These are phyloP conservation scores for Emydoidea blandingii DNA, from an alignment of 2,797 vertebrate species.

Conservation along the genomic window DNA sequence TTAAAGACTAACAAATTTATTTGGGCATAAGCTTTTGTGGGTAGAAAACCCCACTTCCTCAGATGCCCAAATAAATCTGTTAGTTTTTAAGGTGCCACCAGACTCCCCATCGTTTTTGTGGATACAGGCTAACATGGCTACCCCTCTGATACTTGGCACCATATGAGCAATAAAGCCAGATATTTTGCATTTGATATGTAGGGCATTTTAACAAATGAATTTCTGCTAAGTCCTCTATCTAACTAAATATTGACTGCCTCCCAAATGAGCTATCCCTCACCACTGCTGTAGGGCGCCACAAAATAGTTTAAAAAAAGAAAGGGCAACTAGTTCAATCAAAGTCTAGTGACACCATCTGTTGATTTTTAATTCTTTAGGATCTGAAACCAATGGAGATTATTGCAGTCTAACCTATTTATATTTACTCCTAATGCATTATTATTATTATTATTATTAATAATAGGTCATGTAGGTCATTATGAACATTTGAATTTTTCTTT, in stretches of 20 bases:
- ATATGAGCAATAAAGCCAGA: neutral
- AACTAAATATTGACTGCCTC: slow-evolving; percentile 35
- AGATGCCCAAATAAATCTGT: no score
- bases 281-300: neutral
- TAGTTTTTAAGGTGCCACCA: no score
- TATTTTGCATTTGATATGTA: slow-evolving; percentile 19
- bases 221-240: slow-evolving; percentile 24
- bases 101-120: no score
- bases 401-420: neutral
- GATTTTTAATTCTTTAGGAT: slow-evolving; percentile 11
- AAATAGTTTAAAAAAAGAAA: neutral
- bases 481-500: slow-evolving; percentile 33
- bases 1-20: no score
- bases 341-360: slow-evolving; percentile 1
- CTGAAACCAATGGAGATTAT: neutral
- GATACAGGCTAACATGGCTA: no score
- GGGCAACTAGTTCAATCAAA: slow-evolving; percentile 1
- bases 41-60: no score
- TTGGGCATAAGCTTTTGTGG: no score
- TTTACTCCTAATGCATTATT: neutral
- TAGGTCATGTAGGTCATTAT: neutral
- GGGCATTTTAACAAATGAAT: neutral
- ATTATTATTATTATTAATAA: neutral
- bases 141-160: no score
- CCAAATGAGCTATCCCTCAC: slow-evolving; percentile 8